These are phyloP conservation scores for Grantiella picta DNA, from an alignment of 2,113 vertebrate species.

Conservation along the genomic window DNA sequence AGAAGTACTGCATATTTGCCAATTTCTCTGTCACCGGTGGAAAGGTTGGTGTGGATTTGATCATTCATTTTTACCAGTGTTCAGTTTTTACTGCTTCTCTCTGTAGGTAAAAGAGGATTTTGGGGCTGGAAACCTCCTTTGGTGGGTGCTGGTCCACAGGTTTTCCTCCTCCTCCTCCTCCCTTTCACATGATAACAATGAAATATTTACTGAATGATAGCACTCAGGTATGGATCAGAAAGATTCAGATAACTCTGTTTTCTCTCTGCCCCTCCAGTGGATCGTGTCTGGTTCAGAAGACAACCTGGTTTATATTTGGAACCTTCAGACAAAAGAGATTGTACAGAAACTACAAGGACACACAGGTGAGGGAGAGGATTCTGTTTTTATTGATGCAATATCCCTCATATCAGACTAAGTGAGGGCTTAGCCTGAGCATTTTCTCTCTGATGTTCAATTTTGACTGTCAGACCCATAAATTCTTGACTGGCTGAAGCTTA, in stretches of 20 bases:
- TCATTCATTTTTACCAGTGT: fast-evolving
- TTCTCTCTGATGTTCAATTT: neutral
- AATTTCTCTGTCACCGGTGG: slow-evolving; percentile 98
- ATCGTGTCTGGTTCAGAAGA: slow-evolving; percentile 98
- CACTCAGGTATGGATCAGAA: neutral
- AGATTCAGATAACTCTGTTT: neutral
- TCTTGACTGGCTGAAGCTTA: neutral
- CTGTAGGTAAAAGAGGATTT: neutral
- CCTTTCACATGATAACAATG: neutral
- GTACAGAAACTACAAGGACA: slow-evolving; percentile 98
- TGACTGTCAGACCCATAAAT: neutral
- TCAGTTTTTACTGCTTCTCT: neutral
- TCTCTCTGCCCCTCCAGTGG: slow-evolving; percentile 77
- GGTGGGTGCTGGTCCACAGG: neutral
- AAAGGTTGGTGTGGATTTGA: slow-evolving; percentile 73
- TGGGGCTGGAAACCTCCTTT: neutral
- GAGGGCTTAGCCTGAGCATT: neutral
- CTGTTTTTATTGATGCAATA: neutral
- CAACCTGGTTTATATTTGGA: slow-evolving; percentile 99
- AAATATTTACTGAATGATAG: neutral
- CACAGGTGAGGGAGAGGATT: slow-evolving; percentile 80
- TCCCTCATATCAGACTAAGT: neutral
- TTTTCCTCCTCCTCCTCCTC: neutral
- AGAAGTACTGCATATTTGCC: slow-evolving; percentile 99
- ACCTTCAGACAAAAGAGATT: slow-evolving; percentile 98